These are phyloP conservation scores for Catostomus latipinnis DNA, from an alignment of 2,797 vertebrate genomes.

Conservation along the genomic window DNA sequence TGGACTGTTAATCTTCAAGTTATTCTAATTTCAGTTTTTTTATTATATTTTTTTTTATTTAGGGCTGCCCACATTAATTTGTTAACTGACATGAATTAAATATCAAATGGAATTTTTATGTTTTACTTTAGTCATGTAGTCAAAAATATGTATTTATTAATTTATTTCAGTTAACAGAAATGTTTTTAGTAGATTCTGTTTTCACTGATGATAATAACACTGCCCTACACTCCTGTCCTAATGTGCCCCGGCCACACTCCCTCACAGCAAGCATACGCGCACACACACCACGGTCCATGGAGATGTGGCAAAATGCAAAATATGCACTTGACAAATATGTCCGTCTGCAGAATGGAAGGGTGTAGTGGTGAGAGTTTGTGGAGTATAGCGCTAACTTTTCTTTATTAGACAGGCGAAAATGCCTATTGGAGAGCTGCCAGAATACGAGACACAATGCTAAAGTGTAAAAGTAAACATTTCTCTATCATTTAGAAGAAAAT, in stretches of 20 bases:
- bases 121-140: too few relatives aligned
- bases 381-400: slow-evolving; percentile 41
- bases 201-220: too few relatives aligned
- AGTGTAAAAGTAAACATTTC: slow-evolving; percentile 72
- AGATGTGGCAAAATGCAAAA: slow-evolving; percentile 70
- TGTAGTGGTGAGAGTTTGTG: slow-evolving; percentile 55
- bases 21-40: too few relatives aligned
- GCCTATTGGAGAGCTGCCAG: slow-evolving; percentile 76
- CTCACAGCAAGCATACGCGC: slow-evolving; percentile 65
- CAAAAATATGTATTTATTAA: too few relatives aligned
- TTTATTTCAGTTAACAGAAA: too few relatives aligned
- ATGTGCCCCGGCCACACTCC: not conserved
- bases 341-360: slow-evolving; percentile 62
- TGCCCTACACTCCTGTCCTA: too few relatives aligned
- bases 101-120: too few relatives aligned
- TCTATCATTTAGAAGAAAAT: slow-evolving; percentile 68
- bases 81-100: too few relatives aligned
- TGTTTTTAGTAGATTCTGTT: too few relatives aligned
- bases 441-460: slow-evolving; percentile 65
- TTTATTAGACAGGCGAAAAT: slow-evolving; percentile 31
- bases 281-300: slow-evolving; percentile 69
- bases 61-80: too few relatives aligned
- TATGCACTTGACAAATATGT: slow-evolving; percentile 74
- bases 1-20: too few relatives aligned
- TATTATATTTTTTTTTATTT: too few relatives aligned